These are phyloP conservation scores for Epirrhoe tristata DNA, from an alignment of 2,888 invertebrate genomes.

Conservation along the genomic window DNA sequence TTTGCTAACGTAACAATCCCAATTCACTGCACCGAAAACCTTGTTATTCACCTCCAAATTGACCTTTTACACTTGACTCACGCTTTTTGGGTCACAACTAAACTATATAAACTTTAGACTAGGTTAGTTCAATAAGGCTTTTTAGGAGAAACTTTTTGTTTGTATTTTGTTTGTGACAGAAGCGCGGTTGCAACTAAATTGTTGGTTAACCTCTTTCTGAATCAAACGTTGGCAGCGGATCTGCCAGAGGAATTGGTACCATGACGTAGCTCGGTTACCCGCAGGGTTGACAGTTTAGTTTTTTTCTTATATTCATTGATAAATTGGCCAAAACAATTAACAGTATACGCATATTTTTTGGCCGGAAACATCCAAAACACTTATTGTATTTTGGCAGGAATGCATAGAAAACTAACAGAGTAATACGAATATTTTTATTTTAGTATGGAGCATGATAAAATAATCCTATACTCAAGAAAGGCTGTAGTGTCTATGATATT, in stretches of 20 bases:
- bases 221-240: constrained; percentile 72
- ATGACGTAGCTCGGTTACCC: constrained; percentile 59
- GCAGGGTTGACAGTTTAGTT: constrained; percentile 48
- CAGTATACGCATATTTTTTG: no score
- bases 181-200: constrained; percentile 72
- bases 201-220: constrained; percentile 68
- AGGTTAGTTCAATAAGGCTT: not conserved
- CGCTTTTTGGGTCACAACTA: constrained; percentile 9
- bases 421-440: not conserved
- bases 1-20: constrained; percentile 18
- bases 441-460: not conserved
- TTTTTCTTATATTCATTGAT: not conserved
- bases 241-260: constrained; percentile 64
- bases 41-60: constrained; percentile 28
- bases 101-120: constrained; percentile 1
- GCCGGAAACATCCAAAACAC: no score
- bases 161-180: constrained; percentile 49
- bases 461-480: not conserved
- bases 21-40: constrained; percentile 32
- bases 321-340: not conserved
- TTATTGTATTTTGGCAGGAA: no score
- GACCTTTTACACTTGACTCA: constrained; percentile 26
- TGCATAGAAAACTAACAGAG: no score
- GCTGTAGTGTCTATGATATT: not conserved
- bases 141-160: constrained; percentile 27